Evolutionary conservation across 2,797 vertebrate genomes (phyloP).

Genomic region (Furcifer pardalis): DNA sequence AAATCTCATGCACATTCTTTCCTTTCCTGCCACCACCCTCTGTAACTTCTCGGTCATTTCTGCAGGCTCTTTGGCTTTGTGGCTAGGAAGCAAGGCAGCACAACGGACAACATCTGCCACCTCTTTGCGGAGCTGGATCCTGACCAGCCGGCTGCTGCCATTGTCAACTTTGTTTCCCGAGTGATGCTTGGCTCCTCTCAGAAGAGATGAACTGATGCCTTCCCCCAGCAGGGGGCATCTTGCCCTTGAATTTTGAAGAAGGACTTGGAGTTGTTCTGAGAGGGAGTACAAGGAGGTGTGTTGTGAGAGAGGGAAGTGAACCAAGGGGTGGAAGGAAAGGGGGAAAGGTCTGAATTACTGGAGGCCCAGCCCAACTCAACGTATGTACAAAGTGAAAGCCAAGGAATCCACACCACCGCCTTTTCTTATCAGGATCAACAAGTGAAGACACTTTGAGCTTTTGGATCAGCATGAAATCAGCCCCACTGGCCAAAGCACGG

Average conservation of each 20-base stretch:
- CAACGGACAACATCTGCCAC: constrained; percentile 97
- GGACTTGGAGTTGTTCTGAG: constrained; percentile 86
- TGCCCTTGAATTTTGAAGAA: constrained; percentile 81
- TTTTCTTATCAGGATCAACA: constrained; percentile 54
- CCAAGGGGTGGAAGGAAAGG: constrained; percentile 49
- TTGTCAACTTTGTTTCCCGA: constrained; percentile 96
- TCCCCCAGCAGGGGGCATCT: constrained; percentile 73
- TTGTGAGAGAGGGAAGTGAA: constrained; percentile 82
- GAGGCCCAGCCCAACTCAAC: constrained; percentile 59
- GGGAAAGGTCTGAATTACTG: constrained; percentile 51
- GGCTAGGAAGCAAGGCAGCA: constrained; percentile 97
- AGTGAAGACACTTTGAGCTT: constrained; percentile 76
- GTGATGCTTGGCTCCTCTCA: constrained; percentile 88
- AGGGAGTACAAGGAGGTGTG: constrained; percentile 88
- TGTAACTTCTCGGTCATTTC: neutral
- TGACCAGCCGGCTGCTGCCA: constrained; percentile 92
- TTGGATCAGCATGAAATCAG: constrained; percentile 62
- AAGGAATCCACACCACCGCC: constrained; percentile 60
- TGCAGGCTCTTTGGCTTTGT: constrained; percentile 95
- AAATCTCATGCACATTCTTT: neutral
- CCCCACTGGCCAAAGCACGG: constrained; percentile 60
- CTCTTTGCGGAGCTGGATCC: constrained; percentile 96
- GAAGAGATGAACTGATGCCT: constrained; percentile 85
- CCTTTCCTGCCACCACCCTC: neutral
- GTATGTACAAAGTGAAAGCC: constrained; percentile 51